Conservation (phyloP, 2,797 vertebrate genomes). For the Pyrocephalus nanus region DNA sequence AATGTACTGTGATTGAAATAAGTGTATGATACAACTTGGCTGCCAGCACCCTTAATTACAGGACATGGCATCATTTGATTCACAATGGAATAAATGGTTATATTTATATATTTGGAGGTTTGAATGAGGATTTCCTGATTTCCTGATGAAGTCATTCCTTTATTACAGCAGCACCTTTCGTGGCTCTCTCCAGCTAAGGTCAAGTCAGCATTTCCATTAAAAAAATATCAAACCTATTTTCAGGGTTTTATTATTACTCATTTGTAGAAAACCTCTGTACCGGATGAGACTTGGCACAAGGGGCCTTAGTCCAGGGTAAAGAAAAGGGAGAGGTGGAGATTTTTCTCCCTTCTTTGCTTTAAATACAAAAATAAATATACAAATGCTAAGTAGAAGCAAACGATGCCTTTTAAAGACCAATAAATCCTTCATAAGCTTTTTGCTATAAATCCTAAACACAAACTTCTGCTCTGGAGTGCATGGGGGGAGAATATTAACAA, state of each 20-base stretch:
- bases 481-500: neutral
- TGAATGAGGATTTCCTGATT: slow-evolving; percentile 81
- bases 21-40: slow-evolving; percentile 57
- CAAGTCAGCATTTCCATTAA: slow-evolving; percentile 69
- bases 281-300: neutral
- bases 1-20: slow-evolving; percentile 53
- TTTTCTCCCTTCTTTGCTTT: neutral
- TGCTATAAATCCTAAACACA: slow-evolving; percentile 27
- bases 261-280: slow-evolving; percentile 23
- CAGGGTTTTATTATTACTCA: slow-evolving; percentile 53
- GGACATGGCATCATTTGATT: slow-evolving; percentile 79
- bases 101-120: slow-evolving; percentile 78
- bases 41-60: slow-evolving; percentile 75
- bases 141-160: slow-evolving; percentile 80
- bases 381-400: slow-evolving; percentile 15
- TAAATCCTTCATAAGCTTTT: slow-evolving; percentile 33
- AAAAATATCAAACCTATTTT: slow-evolving; percentile 45
- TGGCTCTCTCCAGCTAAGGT: slow-evolving; percentile 58
- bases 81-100: slow-evolving; percentile 76
- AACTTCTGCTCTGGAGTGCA: neutral
- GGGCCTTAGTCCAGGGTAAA: neutral
- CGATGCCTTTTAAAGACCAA: slow-evolving; percentile 23
- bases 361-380: neutral
- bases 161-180: slow-evolving; percentile 69
- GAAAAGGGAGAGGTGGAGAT: neutral